These are phyloP conservation scores for Cettia cetti DNA, from an alignment of 2,113 vertebrate species.

Conservation along the genomic window DNA sequence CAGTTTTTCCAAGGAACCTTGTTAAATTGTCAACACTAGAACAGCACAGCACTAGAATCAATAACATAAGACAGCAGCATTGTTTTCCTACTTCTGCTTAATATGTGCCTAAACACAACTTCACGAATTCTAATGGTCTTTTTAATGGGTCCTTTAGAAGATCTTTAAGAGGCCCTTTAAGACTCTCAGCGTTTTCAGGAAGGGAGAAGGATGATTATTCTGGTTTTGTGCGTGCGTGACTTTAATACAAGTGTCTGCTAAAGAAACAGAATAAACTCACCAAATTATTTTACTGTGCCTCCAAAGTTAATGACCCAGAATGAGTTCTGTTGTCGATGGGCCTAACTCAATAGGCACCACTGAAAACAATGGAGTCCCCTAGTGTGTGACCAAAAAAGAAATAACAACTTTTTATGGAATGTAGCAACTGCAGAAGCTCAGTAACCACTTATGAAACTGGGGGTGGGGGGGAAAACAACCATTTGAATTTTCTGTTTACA, in stretches of 20 bases:
- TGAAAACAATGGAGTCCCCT: conserved; percentile 63
- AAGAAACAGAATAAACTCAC: conserved; percentile 33
- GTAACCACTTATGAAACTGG: conserved; percentile 55
- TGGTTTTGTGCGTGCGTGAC: neutral
- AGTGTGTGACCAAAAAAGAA: conserved; percentile 66
- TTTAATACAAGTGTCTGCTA: conserved; percentile 19
- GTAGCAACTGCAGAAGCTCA: conserved; percentile 64
- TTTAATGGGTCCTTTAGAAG: neutral
- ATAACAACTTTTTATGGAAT: conserved; percentile 62
- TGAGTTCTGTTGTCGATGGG: conserved; percentile 51
- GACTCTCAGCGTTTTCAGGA: neutral
- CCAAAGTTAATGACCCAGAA: conserved; percentile 52
- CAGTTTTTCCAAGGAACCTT: conserved; percentile 28
- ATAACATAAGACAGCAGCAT: neutral
- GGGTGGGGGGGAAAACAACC: neutral
- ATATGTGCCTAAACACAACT: neutral
- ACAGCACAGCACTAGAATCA: neutral
- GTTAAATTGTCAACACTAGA: conserved; percentile 46
- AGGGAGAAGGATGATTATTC: neutral
- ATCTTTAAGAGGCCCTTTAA: neutral
- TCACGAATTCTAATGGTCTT: neutral
- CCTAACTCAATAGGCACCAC: conserved; percentile 65
- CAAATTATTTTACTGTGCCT: conserved; percentile 40
- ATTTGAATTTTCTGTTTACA: conserved; percentile 49
- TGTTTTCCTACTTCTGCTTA: neutral